Conservation (phyloP, 2,113 vertebrate genomes). For the Peromyscus polionotus region DNA sequence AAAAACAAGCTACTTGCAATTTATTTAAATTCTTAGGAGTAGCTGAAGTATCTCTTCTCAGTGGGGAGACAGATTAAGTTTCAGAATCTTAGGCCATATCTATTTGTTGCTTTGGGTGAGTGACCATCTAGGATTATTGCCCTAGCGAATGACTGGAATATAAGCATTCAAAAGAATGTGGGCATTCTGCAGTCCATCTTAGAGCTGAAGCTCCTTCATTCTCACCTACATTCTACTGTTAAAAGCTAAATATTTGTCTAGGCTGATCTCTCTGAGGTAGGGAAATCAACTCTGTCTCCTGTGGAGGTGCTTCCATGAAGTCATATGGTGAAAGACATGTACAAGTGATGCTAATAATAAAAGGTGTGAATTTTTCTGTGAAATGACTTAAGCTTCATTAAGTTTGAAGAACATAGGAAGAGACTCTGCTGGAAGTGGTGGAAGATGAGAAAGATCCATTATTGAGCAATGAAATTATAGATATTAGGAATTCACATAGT, state of each 20-base stretch:
- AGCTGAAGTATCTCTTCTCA: background rate
- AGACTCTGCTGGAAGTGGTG: background rate
- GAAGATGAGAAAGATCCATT: background rate
- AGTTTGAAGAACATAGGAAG: background rate
- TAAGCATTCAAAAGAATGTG: background rate
- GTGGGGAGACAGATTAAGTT: background rate
- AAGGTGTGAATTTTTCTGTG: background rate
- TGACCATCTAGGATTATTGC: background rate
- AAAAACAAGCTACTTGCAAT: background rate
- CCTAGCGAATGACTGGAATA: background rate
- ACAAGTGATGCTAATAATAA: background rate
- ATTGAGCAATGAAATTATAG: constrained; percentile 4
- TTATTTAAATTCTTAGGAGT: background rate
- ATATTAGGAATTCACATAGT: background rate
- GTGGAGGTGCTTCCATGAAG: background rate
- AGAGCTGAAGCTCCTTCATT: background rate
- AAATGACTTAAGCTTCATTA: background rate
- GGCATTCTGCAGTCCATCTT: background rate
- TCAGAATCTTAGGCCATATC: background rate
- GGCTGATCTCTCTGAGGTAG: background rate
- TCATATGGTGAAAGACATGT: background rate
- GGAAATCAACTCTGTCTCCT: background rate
- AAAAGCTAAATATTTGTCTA: background rate
- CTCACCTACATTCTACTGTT: background rate
- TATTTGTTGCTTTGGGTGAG: background rate